Conservation (phyloP, 2,797 vertebrate species). For the Acridotheres tristis region DNA sequence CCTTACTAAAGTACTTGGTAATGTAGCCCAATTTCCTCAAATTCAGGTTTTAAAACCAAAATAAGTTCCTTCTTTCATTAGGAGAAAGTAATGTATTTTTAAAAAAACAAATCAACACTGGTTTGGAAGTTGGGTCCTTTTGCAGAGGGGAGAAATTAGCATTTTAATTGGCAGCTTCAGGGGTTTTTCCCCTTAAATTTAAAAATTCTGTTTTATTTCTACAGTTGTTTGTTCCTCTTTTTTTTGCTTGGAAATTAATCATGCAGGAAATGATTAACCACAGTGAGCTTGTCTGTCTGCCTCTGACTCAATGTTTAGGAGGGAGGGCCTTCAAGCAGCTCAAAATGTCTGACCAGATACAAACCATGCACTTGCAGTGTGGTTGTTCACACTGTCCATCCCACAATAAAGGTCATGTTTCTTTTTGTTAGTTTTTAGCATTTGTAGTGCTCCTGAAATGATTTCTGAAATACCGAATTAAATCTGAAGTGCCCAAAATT, state of each 20-base stretch:
- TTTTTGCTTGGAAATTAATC: constrained; percentile 74
- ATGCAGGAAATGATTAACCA: constrained; percentile 79
- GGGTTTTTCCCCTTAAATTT: neutral
- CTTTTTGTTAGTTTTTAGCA: neutral
- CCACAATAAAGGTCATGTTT: neutral
- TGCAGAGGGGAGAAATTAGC: neutral
- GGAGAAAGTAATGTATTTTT: neutral
- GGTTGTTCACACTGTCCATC: neutral
- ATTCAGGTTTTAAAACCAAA: neutral
- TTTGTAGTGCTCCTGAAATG: neutral
- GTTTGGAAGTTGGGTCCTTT: neutral
- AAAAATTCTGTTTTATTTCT: constrained; percentile 39
- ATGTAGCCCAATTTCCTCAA: neutral
- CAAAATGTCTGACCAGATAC: constrained; percentile 61
- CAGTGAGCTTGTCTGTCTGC: constrained; percentile 65
- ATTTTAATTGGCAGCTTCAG: neutral
- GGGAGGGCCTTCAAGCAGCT: neutral
- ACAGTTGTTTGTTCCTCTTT: constrained; percentile 56
- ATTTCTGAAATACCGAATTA: neutral
- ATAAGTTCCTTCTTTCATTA: neutral
- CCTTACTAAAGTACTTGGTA: neutral
- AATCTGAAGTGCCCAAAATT: neutral
- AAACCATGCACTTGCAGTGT: neutral
- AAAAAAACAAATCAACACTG: neutral
- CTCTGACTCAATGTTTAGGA: constrained; percentile 66